Evolutionary conservation across 2,888 invertebrate species (phyloP), one percentile per base, ranked within the genome.

Genomic region (Conchocele bisecta): DNA sequence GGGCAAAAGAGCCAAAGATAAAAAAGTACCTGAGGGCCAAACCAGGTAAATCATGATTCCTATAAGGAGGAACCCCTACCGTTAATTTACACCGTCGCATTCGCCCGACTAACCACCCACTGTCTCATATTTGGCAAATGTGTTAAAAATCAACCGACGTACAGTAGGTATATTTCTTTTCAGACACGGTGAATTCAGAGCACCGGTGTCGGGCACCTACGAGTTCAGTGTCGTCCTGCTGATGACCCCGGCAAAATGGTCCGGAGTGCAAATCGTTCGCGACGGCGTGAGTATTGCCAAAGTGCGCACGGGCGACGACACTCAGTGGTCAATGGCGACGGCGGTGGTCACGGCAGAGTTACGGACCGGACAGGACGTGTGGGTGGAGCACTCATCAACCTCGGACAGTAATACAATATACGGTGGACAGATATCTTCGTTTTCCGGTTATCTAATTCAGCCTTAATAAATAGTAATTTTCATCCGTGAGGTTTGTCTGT

Each of bases 381-480:
- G 76, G 76, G 72, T 76, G 3, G 58, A 72, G 29, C 76, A 76
- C 28, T 64, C 73, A n/a, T 9, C 54, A 0, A 73, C 72, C 48
- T 51, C 53, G 44, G 76, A 76, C 66, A 73, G 66, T 22, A 70
- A 69, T 33, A 48, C 57, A 3, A 54, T 76, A 6, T 69, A 69
- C 22, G 76, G 76, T 0, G 58, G 59, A 53, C 37, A 48, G 0
- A 64, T 59, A 20, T 66, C 72, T 0, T 65, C 76, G 0, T 76
- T 76, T 54, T 76, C 76, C 4, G 76, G 76, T 17, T 73, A 76
- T 39, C 58, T 76, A 6, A 66, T 76, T 31, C 75, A 75, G 22
- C 59, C 60, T 13, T 72, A 35, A 64, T 37, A 57, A n/a, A 7
- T 35, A 13, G 37, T 35, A 11, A 35, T 35, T 35, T 35, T 11